phyloP scores from a whole-genome alignment of 1,140 invertebrate species.

The Vollenhovia emeryi region DNA sequence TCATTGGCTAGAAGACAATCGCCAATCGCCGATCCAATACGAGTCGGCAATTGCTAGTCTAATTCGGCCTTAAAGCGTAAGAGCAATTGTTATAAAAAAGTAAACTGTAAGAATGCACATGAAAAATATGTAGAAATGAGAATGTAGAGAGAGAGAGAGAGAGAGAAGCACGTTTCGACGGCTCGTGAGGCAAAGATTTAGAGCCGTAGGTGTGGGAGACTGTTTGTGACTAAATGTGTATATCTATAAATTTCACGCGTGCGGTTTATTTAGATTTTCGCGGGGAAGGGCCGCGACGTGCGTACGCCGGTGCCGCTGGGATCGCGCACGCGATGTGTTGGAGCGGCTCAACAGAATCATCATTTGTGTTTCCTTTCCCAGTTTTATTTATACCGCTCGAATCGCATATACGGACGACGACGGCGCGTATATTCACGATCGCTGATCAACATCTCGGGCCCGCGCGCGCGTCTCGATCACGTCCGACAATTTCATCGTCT shows the following conservation, averaged over 20 bases:
- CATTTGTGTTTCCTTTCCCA: conserved; percentile 24
- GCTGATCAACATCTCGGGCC: background rate
- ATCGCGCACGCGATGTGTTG: background rate
- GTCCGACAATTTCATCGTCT: background rate
- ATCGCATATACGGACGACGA: conserved; percentile 1
- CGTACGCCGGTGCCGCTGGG: background rate
- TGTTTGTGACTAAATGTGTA: background rate
- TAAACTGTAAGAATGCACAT: no score
- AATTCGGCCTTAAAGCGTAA: no score
- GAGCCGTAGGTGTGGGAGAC: background rate
- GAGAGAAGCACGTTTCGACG: background rate
- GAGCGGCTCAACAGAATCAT: background rate
- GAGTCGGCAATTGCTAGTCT: no score
- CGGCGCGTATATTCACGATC: background rate
- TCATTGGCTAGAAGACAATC: no score
- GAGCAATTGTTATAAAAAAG: no score
- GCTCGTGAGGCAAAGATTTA: background rate
- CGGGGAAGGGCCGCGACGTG: background rate
- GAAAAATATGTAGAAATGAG: no score
- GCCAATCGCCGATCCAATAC: no score
- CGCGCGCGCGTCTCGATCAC: background rate
- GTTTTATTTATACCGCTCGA: conserved; percentile 6
- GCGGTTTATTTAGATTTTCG: conserved; percentile 22
- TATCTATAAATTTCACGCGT: conserved; percentile 18
- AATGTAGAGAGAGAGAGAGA: no score